Evolutionary conservation across 2,113 vertebrate species (phyloP).

Genomic region (Amia ocellicauda): DNA sequence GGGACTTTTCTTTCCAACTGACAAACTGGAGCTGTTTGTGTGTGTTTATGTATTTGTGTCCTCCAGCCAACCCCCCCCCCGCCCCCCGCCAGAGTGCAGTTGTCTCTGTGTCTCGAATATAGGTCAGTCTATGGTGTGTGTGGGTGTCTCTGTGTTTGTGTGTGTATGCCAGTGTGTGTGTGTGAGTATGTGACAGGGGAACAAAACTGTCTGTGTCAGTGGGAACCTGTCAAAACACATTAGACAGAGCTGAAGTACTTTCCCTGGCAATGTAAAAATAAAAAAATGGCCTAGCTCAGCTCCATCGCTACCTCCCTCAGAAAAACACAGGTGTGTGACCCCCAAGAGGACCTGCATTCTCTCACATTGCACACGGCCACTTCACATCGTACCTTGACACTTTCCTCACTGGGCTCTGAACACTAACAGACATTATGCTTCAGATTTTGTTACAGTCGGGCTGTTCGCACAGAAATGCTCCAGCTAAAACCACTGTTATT

Average conservation of each 20-base stretch:
- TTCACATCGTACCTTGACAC: no score
- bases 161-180: not conserved
- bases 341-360: no score
- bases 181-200: not conserved
- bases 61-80: no score
- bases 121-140: conserved; percentile 23
- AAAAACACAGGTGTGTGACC: not conserved
- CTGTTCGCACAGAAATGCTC: not conserved
- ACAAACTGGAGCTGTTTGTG: not conserved
- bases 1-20: not conserved
- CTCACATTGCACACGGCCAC: not conserved
- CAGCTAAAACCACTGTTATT: not conserved
- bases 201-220: not conserved
- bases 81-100: conserved; percentile 5
- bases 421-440: no score
- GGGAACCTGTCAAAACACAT: conserved; percentile 8
- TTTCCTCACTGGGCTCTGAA: no score
- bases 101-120: conserved; percentile 20
- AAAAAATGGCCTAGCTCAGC: not conserved
- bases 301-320: not conserved
- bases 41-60: not conserved
- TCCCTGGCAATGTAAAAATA: not conserved
- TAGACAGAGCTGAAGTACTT: not conserved
- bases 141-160: conserved; percentile 1
- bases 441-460: no score